Conservation (phyloP, 64 coral and sea anemone species). For the Catalaphyllia jardinei region DNA sequence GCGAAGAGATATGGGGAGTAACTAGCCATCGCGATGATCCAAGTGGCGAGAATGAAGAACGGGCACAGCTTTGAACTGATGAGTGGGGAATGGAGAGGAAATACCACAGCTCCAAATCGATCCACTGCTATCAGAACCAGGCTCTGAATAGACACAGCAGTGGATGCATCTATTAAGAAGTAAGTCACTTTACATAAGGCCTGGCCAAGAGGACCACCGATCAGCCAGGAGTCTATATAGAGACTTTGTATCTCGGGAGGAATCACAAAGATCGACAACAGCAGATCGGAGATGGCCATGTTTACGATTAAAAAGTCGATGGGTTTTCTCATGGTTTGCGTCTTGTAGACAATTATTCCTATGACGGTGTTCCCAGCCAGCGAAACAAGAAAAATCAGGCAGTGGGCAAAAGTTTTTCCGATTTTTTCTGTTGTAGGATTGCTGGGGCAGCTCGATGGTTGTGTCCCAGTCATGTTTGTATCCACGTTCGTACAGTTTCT, state of each 20-base stretch:
- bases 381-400: neutral
- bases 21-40: slow-evolving; percentile 35
- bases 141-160: neutral
- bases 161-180: neutral
- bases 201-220: neutral
- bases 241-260: neutral
- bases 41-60: slow-evolving; percentile 24
- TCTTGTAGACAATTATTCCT: slow-evolving; percentile 7
- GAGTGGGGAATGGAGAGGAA: neutral
- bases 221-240: neutral
- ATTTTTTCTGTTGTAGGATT: neutral
- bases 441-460: neutral
- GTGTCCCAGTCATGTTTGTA: neutral
- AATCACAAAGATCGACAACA: neutral
- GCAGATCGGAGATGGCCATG: slow-evolving; percentile 13
- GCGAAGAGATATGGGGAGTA: slow-evolving; percentile 12
- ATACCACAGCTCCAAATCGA: slow-evolving; percentile 9
- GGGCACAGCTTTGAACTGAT: neutral
- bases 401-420: neutral
- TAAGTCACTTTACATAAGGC: neutral
- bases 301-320: neutral
- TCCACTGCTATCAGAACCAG: slow-evolving; percentile 26
- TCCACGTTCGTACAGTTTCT: neutral
- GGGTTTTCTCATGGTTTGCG: neutral
- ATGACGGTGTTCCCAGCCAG: neutral